A percentile compares a stretch with the other conserved stretches of the same genome.
Evolutionary conservation across 2,113 vertebrate species (phyloP).

Genomic region (Machaerirhynchus nigripectus): DNA sequence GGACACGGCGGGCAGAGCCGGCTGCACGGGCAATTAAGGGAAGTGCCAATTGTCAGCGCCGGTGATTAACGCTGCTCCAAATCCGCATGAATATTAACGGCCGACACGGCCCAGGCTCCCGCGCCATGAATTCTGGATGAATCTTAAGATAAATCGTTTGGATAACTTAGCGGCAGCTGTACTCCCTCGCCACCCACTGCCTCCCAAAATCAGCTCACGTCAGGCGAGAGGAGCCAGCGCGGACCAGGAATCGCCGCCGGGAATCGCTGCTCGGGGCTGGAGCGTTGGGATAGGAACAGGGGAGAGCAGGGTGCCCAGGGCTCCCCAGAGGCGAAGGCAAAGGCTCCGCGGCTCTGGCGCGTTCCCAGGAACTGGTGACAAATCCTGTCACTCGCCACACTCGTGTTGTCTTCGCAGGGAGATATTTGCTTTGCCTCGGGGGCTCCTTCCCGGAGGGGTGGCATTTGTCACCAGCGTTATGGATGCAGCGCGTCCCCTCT

Average conservation of each 20-base stretch:
- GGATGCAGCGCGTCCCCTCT: background rate
- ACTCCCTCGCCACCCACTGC: constrained; percentile 69
- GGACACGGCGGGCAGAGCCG: background rate
- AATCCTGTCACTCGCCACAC: background rate
- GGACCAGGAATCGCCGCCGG: background rate
- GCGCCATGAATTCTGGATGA: constrained; percentile 80
- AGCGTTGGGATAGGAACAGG: background rate
- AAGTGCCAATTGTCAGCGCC: constrained; percentile 72
- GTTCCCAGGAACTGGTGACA: background rate
- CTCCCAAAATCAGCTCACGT: constrained; percentile 60
- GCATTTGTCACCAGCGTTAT: background rate
- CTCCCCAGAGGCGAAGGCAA: background rate
- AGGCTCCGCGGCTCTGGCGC: background rate
- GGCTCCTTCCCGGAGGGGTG: background rate
- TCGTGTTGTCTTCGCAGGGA: background rate
- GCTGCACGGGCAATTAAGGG: constrained; percentile 62
- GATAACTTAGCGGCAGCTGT: constrained; percentile 78
- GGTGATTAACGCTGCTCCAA: constrained; percentile 72
- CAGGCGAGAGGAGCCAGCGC: background rate
- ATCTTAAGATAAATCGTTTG: constrained; percentile 82
- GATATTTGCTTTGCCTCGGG: background rate
- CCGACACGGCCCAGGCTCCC: constrained; percentile 73
- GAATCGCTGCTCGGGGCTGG: background rate
- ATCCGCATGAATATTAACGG: constrained; percentile 87
- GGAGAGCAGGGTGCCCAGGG: background rate